Conservation (phyloP, 2,113 vertebrate genomes). For the Protobothrops mucrosquamatus region DNA sequence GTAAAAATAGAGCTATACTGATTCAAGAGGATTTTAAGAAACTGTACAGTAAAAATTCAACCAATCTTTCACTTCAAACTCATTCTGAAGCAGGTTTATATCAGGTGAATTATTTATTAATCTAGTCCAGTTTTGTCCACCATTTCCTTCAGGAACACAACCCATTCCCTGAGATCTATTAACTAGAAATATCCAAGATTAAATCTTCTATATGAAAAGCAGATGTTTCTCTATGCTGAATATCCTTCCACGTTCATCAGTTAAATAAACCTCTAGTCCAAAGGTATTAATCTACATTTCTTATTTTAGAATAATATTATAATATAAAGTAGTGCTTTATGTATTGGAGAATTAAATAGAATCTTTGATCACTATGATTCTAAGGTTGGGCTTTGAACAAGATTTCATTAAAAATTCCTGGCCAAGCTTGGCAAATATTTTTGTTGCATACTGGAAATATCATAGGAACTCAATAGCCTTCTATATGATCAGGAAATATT, state of each 20-base stretch:
- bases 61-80: neutral
- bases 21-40: neutral
- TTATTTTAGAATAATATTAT: neutral
- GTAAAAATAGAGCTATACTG: neutral
- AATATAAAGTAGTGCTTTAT: neutral
- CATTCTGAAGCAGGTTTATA: neutral
- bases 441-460: neutral
- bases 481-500: neutral
- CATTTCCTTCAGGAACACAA: neutral
- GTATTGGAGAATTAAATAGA: neutral
- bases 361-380: neutral
- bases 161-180: neutral
- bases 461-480: neutral
- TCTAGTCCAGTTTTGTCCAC: neutral
- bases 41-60: neutral
- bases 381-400: neutral
- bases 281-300: neutral
- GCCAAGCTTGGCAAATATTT: neutral
- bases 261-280: neutral
- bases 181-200: neutral
- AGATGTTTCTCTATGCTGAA: neutral
- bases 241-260: neutral
- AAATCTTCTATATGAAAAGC: neutral
- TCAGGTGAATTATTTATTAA: neutral
- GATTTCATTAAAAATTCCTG: neutral